These are phyloP conservation scores for Schizothorax lantsangensis DNA, from an alignment of 2,797 vertebrate genomes.

Conservation along the genomic window DNA sequence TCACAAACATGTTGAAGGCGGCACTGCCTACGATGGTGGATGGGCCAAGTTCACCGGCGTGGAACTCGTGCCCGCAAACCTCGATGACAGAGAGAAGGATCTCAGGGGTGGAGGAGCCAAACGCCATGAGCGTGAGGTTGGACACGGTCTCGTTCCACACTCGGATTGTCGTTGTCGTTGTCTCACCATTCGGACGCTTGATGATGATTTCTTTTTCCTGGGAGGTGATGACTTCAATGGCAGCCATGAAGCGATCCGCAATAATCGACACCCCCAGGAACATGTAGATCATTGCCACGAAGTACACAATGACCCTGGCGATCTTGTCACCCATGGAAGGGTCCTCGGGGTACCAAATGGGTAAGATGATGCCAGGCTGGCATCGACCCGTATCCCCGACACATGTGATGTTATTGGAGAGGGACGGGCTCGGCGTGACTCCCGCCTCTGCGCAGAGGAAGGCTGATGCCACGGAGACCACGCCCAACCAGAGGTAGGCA, in stretches of 20 bases:
- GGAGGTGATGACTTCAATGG: conserved; percentile 98
- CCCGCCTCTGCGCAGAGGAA: conserved; percentile 82
- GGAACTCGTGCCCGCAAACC: conserved; percentile 92
- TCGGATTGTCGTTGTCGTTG: conserved; percentile 91
- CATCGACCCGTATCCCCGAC: conserved; percentile 86
- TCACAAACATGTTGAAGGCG: conserved; percentile 99
- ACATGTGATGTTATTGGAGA: conserved; percentile 88
- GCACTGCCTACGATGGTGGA: conserved; percentile 97
- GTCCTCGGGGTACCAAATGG: conserved; percentile 98
- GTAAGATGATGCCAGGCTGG: conserved; percentile 92
- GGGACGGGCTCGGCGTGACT: conserved; percentile 82
- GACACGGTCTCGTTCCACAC: conserved; percentile 99
- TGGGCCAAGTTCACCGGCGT: conserved; percentile 93
- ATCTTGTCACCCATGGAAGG: conserved; percentile 99
- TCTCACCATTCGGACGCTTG: conserved; percentile 96
- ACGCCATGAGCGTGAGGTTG: conserved; percentile 97
- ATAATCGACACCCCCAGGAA: conserved; percentile 98
- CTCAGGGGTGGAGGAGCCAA: conserved; percentile 96
- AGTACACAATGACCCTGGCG: conserved; percentile 97
- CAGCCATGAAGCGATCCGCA: conserved; percentile 98
- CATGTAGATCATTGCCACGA: conserved; percentile 99
- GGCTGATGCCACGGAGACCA: conserved; percentile 77
- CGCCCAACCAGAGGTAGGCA: conserved; percentile 93
- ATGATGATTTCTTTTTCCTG: conserved; percentile 95
- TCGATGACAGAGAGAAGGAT: conserved; percentile 96